Conservation (phyloP, 2,113 vertebrate species). For the Sylvietta virens region DNA sequence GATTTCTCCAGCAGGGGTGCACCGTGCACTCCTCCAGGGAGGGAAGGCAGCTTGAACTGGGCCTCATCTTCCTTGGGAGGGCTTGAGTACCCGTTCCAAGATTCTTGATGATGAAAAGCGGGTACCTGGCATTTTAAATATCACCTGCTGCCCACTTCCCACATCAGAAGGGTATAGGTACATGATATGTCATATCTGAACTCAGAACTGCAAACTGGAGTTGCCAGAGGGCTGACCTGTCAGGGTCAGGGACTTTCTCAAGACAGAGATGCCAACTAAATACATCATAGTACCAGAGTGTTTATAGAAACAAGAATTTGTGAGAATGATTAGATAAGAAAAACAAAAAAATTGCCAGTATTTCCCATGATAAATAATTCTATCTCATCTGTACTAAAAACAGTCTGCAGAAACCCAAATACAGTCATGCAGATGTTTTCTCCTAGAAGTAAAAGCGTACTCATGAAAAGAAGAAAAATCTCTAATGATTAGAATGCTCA, state of each 20-base stretch:
- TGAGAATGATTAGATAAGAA: not conserved
- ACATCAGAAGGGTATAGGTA: not conserved
- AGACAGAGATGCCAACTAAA: not conserved
- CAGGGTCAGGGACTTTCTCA: not conserved
- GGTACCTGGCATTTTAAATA: not conserved
- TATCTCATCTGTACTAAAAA: not conserved
- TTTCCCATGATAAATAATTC: not conserved
- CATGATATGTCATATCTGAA: not conserved
- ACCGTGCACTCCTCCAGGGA: fast-evolving
- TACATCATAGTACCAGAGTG: not conserved
- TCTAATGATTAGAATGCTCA: not conserved
- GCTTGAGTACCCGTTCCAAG: not conserved
- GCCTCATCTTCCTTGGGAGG: not conserved
- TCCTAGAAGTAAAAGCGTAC: not conserved
- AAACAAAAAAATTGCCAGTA: not conserved
- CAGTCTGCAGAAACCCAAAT: not conserved
- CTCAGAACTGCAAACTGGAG: not conserved
- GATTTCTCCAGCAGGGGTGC: not conserved
- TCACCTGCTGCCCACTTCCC: not conserved
- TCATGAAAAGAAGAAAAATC: not conserved
- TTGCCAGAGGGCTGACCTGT: not conserved
- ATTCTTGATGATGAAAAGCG: not conserved
- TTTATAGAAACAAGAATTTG: not conserved
- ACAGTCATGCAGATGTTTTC: not conserved
- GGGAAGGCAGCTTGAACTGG: not conserved